Conservation (phyloP, 2,797 vertebrate genomes). For the Enteromius thamalakanensis region DNA sequence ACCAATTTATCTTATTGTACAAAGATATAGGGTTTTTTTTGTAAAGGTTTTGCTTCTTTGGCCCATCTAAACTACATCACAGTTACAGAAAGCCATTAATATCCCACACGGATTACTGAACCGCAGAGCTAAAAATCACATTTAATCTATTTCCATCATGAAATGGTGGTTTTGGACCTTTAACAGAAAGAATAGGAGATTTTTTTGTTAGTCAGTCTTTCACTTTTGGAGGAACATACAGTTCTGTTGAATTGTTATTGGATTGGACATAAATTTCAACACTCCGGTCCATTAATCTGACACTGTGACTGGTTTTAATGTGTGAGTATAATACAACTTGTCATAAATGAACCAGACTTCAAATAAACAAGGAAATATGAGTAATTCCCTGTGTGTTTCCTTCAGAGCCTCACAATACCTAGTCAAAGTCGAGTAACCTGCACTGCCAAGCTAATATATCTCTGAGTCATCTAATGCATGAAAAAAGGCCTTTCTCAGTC, state of each 20-base stretch:
- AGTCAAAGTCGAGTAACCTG: constrained; percentile 21
- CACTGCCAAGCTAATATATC: constrained; percentile 63
- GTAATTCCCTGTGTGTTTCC: constrained; percentile 14
- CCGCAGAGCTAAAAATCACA: constrained; percentile 13
- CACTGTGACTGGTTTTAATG: constrained; percentile 18
- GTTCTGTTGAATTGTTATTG: constrained; percentile 24
- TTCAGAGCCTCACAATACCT: constrained; percentile 24
- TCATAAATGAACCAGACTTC: constrained; percentile 21
- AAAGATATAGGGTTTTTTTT: neutral
- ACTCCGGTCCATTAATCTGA: constrained; percentile 21
- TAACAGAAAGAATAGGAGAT: constrained; percentile 25
- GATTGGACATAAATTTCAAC: constrained; percentile 23
- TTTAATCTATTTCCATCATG: constrained; percentile 21
- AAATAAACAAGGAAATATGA: constrained; percentile 47
- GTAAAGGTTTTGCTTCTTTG: neutral
- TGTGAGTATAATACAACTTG: constrained; percentile 7
- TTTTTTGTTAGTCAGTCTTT: neutral
- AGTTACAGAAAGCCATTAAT: constrained; percentile 18
- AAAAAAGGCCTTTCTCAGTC: constrained; percentile 62
- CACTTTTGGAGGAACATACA: constrained; percentile 8
- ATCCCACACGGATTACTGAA: constrained; percentile 23
- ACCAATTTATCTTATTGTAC: neutral
- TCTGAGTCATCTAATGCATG: constrained; percentile 74
- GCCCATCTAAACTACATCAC: neutral
- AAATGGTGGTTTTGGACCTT: constrained; percentile 20